A percentile compares a stretch with the other conserved stretches of the same genome.
Evolutionary conservation across 2,888 invertebrate genomes (phyloP).

Genomic region (Hymenopus coronatus): DNA sequence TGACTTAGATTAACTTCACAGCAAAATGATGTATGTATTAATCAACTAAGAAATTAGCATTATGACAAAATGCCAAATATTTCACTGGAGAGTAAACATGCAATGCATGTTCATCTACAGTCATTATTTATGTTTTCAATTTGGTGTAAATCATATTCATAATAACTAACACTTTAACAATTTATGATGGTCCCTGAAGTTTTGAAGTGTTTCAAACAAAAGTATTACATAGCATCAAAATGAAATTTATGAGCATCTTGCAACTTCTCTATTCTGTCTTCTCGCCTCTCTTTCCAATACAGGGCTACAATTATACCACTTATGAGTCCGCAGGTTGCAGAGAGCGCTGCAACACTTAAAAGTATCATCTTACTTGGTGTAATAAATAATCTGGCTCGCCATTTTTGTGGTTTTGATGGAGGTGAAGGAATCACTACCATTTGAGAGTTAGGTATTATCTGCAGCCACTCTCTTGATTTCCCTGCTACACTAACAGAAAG

Average conservation of each 20-base stretch:
- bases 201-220: background rate
- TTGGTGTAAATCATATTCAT: background rate
- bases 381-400: slow-evolving; percentile 91
- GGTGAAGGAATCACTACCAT: slow-evolving; percentile 73
- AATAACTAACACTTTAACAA: background rate
- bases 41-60: background rate
- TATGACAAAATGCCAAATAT: background rate
- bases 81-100: background rate
- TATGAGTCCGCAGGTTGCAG: slow-evolving; percentile 82
- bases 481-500: slow-evolving; percentile 67
- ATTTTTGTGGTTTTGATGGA: slow-evolving; percentile 64
- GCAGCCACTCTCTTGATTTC: slow-evolving; percentile 72
- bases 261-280: slow-evolving; percentile 73
- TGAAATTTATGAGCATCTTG: slow-evolving; percentile 81
- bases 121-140: background rate
- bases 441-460: slow-evolving; percentile 96
- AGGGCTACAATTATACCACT: slow-evolving; percentile 79
- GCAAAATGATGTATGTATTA: background rate
- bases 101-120: background rate
- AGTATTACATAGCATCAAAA: slow-evolving; percentile 74
- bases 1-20: no score
- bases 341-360: slow-evolving; percentile 85
- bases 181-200: background rate
- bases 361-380: slow-evolving; percentile 91
- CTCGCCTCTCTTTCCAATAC: slow-evolving; percentile 85